A percentile compares a stretch with the other conserved stretches of the same genome.
Evolutionary conservation across 2,888 invertebrate species (phyloP).

Genomic region (Drosophila niveifrons): DNA sequence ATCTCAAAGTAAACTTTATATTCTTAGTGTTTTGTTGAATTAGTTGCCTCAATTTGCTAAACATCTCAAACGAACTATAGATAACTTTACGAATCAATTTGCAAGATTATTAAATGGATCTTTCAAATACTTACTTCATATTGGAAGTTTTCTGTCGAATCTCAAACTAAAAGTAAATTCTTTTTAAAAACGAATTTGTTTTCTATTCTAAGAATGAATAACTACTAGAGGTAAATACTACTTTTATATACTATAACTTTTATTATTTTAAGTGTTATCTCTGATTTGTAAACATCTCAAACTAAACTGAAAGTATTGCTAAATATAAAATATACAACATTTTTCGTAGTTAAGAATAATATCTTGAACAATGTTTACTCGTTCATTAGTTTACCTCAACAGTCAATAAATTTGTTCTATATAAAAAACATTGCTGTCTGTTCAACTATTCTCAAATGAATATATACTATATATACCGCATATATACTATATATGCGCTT

Average conservation of each 20-base stretch:
- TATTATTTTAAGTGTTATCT: no score
- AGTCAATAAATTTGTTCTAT: neutral
- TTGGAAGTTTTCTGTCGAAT: neutral
- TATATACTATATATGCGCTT: neutral
- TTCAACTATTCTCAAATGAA: neutral
- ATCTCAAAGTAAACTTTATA: no score
- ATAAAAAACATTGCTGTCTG: neutral
- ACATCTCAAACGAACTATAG: no score
- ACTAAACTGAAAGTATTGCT: neutral
- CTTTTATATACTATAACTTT: no score
- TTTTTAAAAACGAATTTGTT: no score
- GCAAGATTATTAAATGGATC: no score
- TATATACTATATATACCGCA: neutral
- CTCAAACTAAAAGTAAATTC: no score
- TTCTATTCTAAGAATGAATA: no score
- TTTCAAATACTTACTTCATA: neutral
- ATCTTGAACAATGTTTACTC: neutral
- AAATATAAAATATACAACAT: neutral
- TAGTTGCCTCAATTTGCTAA: no score
- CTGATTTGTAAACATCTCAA: neutral
- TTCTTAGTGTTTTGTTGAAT: no score
- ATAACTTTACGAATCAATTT: no score
- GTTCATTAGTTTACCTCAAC: neutral
- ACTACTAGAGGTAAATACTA: no score
- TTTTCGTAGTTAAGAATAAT: neutral